Evolutionary conservation across 2,797 vertebrate genomes (phyloP), one percentile per base, ranked within the genome.

Genomic region (Cossypha niveicapilla): DNA sequence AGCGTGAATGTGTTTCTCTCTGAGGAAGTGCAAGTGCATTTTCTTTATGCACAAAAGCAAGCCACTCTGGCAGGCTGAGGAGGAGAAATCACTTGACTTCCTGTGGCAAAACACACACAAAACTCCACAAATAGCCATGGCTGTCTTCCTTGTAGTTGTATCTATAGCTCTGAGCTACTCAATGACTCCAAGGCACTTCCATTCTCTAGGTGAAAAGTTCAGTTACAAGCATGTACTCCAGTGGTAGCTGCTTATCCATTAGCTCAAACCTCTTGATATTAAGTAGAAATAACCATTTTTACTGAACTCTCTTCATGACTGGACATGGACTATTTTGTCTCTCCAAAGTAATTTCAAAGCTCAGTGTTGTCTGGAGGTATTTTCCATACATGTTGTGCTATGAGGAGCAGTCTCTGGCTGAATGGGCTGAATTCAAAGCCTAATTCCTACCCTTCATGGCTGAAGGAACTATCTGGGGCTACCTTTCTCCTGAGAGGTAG

Each of bases 181-280:
- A 18, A 41, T 44, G 58, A 37, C 58, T 72, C 44, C 23, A 48
- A 81, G 73, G 50, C 18, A 34, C 21, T 86, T 62, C 50, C 58
- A 19, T 72, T 56, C 51, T 75, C 42, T 5, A 24, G 9, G 21
- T 50, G 35, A 53, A 56, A 88, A 84, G 27, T 47, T 88, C 23
- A 27, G 62, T 48, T 78, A n/a, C 50, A 42, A 23, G 10, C 0
- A 0, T 53, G 22, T 72, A n/a, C 48, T 86, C 37, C 10, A 3
- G 30, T 48, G 27, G 21, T 28, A 74, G 22, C 17, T 93, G 24
- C 72, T 76, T 67, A 22, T n/a, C 30, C 14, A 1, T 89, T 47
- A 67, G 19, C 73, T 86, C 70, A 63, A n/a, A 71, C 25, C 37
- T 66, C 39, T 39, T 72, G 13, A 45, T 42, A 22, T 45, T 18